Evolutionary conservation across 2,888 invertebrate species (phyloP).

Genomic region (Macrophya alboannulata): DNA sequence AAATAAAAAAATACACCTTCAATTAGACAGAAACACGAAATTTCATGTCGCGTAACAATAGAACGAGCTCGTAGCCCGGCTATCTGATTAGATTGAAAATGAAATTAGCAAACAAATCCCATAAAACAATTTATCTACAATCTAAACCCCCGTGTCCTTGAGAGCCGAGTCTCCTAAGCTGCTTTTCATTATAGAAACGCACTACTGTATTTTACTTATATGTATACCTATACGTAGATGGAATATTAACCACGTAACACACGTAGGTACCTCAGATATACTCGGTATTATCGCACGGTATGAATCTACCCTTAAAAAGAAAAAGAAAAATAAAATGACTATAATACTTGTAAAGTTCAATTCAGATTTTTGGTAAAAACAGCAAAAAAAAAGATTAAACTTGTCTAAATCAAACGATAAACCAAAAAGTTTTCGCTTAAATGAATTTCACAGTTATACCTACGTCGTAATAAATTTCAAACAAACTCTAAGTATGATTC

Average conservation of each 20-base stretch:
- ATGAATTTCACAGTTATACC: too few relatives aligned
- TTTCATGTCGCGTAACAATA: constrained; percentile 54
- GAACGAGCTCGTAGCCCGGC: constrained; percentile 14
- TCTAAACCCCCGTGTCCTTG: constrained; percentile 42
- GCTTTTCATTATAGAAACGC: constrained; percentile 35
- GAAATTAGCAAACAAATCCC: constrained; percentile 55
- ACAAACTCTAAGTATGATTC: too few relatives aligned
- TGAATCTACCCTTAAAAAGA: background rate
- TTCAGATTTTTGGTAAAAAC: background rate
- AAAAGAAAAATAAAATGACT: background rate
- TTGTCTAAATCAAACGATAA: background rate
- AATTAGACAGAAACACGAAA: constrained; percentile 56
- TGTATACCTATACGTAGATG: too few relatives aligned
- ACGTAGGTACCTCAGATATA: background rate
- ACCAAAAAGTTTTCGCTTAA: background rate
- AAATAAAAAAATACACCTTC: constrained; percentile 13
- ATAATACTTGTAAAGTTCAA: background rate
- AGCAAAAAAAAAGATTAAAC: background rate
- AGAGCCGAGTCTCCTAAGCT: constrained; percentile 9
- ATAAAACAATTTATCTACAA: constrained; percentile 53
- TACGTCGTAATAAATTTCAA: too few relatives aligned
- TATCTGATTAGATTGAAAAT: constrained; percentile 54
- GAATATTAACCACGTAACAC: background rate
- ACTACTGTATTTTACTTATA: background rate
- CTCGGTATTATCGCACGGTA: background rate